Conservation (phyloP, 2,888 invertebrate genomes). For the Heteromurus nitidus region DNA sequence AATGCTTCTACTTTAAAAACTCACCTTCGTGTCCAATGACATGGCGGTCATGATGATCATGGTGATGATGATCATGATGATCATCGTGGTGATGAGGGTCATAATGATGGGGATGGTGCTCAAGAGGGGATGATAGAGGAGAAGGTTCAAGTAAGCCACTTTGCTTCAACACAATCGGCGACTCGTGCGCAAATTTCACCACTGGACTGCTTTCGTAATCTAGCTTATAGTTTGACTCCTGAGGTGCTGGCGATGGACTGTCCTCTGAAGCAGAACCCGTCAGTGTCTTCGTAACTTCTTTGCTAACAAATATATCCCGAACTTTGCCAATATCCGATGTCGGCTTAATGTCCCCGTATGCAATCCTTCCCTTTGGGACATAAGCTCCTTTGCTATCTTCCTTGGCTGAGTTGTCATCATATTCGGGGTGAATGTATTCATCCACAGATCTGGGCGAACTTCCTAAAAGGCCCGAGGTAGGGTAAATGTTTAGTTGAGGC, state of each 20-base stretch:
- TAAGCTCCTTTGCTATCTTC: conserved; percentile 18
- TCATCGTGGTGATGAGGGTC: background rate
- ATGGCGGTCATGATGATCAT: conserved; percentile 8
- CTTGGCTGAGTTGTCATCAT: conserved; percentile 38
- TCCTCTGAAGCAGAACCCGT: no score
- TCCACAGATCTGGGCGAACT: conserved; percentile 8
- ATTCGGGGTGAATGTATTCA: conserved; percentile 21
- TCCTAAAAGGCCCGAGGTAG: background rate
- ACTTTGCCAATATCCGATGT: conserved; percentile 40
- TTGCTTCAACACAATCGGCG: conserved; percentile 36
- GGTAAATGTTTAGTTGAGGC: conserved; percentile 1
- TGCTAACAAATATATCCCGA: conserved; percentile 35
- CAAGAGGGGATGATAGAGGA: background rate
- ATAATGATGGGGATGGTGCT: conserved; percentile 5
- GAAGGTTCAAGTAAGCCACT: conserved; percentile 6
- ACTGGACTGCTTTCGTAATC: conserved; percentile 35
- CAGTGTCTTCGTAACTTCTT: no score
- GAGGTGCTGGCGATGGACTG: conserved; percentile 24
- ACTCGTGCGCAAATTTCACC: conserved; percentile 8
- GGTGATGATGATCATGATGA: conserved; percentile 17
- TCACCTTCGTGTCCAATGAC: conserved; percentile 41
- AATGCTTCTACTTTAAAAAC: no score
- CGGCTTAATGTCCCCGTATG: conserved; percentile 29
- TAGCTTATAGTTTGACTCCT: conserved; percentile 39
- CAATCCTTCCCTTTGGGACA: conserved; percentile 2